These are phyloP conservation scores for Parnassius apollo DNA, from an alignment of 2,888 invertebrate species.

Conservation along the genomic window DNA sequence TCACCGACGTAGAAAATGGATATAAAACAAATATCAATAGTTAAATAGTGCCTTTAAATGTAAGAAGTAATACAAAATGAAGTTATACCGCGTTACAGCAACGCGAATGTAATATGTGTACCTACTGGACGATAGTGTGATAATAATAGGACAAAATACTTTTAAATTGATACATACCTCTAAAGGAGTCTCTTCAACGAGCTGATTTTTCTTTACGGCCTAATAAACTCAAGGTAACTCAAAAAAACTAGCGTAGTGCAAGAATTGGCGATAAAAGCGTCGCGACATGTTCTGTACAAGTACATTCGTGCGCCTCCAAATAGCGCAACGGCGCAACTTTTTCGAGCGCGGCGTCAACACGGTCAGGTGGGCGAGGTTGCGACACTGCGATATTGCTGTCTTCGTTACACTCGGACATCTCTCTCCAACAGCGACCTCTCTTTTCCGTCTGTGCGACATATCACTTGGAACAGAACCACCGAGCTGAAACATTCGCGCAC, in stretches of 20 bases:
- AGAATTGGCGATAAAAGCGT: constrained; percentile 67
- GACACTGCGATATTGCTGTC: constrained; percentile 73
- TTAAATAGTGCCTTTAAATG: constrained; percentile 61
- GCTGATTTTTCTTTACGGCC: neutral
- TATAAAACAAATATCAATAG: constrained; percentile 79
- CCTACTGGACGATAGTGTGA: neutral
- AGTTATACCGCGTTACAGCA: constrained; percentile 38
- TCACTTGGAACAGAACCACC: constrained; percentile 48
- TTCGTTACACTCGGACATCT: constrained; percentile 45
- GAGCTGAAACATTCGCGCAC: constrained; percentile 67
- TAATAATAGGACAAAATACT: neutral
- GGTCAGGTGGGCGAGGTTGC: constrained; percentile 82
- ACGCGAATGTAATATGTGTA: neutral
- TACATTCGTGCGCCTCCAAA: constrained; percentile 79
- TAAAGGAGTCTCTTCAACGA: constrained; percentile 32
- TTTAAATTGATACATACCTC: constrained; percentile 56
- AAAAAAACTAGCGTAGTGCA: constrained; percentile 50
- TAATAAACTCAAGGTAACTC: constrained; percentile 23
- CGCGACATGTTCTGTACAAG: constrained; percentile 64
- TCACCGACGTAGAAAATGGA: constrained; percentile 79
- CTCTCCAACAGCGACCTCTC: constrained; percentile 51
- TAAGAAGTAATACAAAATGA: constrained; percentile 47
- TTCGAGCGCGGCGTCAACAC: constrained; percentile 80
- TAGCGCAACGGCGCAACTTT: constrained; percentile 81
- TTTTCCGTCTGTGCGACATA: constrained; percentile 54